Evolutionary conservation across 2,113 vertebrate species (phyloP), one percentile per base, ranked within the genome.

Genomic region (Cisticola juncidis): DNA sequence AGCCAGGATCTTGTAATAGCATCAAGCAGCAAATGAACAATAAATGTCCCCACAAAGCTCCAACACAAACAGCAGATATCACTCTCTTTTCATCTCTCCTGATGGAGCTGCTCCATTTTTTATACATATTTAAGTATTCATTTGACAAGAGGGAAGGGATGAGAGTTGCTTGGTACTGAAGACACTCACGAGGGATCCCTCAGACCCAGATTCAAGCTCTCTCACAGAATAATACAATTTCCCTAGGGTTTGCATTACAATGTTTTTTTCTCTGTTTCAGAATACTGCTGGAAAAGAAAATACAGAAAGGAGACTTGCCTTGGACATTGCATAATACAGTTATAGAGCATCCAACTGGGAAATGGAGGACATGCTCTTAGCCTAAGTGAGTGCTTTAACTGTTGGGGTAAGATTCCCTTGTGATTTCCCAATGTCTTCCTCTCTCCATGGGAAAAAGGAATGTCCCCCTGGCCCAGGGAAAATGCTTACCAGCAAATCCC

Each of bases 91-190:
- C 8, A 22, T 58, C 35, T 88, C 35, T 92, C 69, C 77, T 89
- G 83, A 74, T 48, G 48, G 88, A 94, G 51, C 15, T 78, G 77
- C 81, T 97, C 80, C 44, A 95, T 80, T 93, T 92, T 96, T 92
- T 42, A 89, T 84, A 69, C 14, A 53, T 84, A 81, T 88, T 95
- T 90, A 95, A 97, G 88, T 92, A 96, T 95, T 95, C 20, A 92
- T 96, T 91, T 89, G 91, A 64, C 57, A 88, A 92, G 80, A 77
- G 64, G 45, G 47, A 73, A 62, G 91, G 40, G 65, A 40, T 80
- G 81, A 47, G 66, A 69, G 62, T 56, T 72, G 20, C 29, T 91
- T 11, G 2, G 70, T 71, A 72, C n/a, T 90, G 74, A 77, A 53
- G 69, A 69, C 8, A 45, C 18, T 89, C 45, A 0, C 1, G 0